Evolutionary conservation across 2,888 invertebrate genomes (phyloP).

Genomic region (Drosophila mercatorum): DNA sequence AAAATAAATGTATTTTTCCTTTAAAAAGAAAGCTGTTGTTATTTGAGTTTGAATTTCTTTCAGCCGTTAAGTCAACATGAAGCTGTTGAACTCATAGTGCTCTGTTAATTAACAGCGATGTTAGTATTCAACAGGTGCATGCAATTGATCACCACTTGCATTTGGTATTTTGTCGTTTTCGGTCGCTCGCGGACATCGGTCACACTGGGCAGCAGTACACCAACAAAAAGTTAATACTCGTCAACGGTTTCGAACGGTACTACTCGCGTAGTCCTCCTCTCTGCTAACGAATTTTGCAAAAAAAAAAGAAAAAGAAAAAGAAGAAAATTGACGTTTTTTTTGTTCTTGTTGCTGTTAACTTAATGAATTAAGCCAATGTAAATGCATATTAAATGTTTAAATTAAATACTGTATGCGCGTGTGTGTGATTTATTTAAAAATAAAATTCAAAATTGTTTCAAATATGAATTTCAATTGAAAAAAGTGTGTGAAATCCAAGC

Average conservation of each 20-base stretch:
- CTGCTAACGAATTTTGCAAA: conserved; percentile 32
- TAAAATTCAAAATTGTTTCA: not conserved
- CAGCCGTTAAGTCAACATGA: not conserved
- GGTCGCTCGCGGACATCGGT: conserved; percentile 20
- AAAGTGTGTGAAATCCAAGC: not conserved
- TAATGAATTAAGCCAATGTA: conserved; percentile 49
- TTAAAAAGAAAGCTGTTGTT: conserved; percentile 40
- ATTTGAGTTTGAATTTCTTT: not conserved
- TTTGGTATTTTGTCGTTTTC: conserved; percentile 39
- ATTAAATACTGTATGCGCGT: conserved; percentile 1
- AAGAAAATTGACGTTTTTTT: conserved; percentile 1
- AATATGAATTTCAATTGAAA: not conserved
- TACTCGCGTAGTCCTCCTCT: conserved; percentile 37
- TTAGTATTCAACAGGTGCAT: conserved; percentile 22
- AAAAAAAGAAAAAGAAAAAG: conserved; percentile 5
- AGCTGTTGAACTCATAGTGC: conserved; percentile 23
- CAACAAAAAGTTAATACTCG: conserved; percentile 61
- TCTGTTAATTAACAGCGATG: conserved; percentile 35
- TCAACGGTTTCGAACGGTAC: conserved; percentile 68
- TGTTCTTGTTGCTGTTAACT: conserved; percentile 33
- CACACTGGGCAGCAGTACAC: conserved; percentile 45
- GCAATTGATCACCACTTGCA: not conserved
- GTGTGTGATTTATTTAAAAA: conserved; percentile 1
- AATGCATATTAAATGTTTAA: conserved; percentile 17
- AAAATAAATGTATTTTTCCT: conserved; percentile 82